A percentile compares a stretch with the other conserved stretches of the same genome.
phyloP scores from a whole-genome alignment of 2,888 invertebrate species.

The Auanema freiburgensis region DNA sequence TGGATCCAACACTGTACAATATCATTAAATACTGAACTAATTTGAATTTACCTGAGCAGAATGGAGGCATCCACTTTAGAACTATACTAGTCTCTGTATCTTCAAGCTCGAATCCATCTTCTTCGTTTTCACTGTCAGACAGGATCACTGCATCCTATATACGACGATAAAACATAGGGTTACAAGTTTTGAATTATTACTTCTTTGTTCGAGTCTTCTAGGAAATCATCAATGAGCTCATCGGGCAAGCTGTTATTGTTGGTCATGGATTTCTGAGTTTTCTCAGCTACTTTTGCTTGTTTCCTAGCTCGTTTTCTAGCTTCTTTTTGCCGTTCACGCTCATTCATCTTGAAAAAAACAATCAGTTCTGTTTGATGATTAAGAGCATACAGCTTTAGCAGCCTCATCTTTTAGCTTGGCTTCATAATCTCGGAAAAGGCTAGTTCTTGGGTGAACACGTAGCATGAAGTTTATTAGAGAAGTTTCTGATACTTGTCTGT shows the following conservation, averaged over 20 bases:
- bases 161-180: too few relatives aligned
- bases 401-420: constrained; percentile 15
- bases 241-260: too few relatives aligned
- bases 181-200: too few relatives aligned
- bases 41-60: constrained; percentile 7
- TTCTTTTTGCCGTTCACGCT: too few relatives aligned
- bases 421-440: constrained; percentile 19
- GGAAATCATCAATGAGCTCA: too few relatives aligned
- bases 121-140: constrained; percentile 21
- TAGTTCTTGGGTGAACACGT: constrained; percentile 16
- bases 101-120: constrained; percentile 13
- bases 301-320: too few relatives aligned
- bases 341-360: too few relatives aligned
- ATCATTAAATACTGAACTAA: not conserved
- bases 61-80: constrained; percentile 10
- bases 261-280: too few relatives aligned
- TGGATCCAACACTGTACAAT: constrained; percentile 32
- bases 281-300: too few relatives aligned
- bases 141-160: too few relatives aligned
- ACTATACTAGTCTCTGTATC: constrained; percentile 21
- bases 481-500: constrained; percentile 10
- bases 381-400: constrained; percentile 8
- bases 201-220: too few relatives aligned
- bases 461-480: constrained; percentile 19
- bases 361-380: too few relatives aligned